Conservation (phyloP, 2,888 invertebrate species). For the Ametastegia equiseti region DNA sequence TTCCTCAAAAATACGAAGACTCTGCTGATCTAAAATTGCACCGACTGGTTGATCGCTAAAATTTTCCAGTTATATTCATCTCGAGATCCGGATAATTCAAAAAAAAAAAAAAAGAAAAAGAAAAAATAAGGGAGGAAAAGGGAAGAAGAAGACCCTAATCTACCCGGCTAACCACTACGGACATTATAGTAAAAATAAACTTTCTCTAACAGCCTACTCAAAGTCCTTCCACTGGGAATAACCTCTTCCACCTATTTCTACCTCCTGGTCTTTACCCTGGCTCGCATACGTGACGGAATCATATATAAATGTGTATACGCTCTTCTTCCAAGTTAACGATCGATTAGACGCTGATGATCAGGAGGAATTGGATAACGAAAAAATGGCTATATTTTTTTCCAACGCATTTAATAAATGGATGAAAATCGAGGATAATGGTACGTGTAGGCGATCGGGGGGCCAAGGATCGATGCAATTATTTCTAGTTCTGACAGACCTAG, state of each 20-base stretch:
- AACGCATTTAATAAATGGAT: background rate
- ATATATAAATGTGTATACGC: background rate
- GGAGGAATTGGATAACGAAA: background rate
- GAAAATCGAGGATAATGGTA: background rate
- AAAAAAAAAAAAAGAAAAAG: background rate
- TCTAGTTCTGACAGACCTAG: background rate
- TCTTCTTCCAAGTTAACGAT: background rate
- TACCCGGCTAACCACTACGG: slow-evolving; percentile 23
- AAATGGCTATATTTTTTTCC: background rate
- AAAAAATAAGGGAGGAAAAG: background rate
- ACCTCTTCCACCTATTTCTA: slow-evolving; percentile 1
- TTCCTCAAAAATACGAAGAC: background rate
- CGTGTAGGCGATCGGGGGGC: background rate
- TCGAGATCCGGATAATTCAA: background rate
- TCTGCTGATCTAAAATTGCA: background rate
- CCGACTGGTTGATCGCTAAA: too few species aligned
- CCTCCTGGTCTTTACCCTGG: background rate
- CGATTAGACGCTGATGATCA: background rate
- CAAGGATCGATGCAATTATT: background rate
- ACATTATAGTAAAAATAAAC: slow-evolving; percentile 28
- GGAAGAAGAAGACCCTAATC: background rate
- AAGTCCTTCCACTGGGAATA: slow-evolving; percentile 3
- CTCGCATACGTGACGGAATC: background rate
- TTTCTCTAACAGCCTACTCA: slow-evolving; percentile 26
- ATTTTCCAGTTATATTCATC: too few species aligned